Percentiles rank a stretch among this genome's conserved stretches.
Conservation (phyloP, 2,888 invertebrate species). For the Labia minor region DNA sequence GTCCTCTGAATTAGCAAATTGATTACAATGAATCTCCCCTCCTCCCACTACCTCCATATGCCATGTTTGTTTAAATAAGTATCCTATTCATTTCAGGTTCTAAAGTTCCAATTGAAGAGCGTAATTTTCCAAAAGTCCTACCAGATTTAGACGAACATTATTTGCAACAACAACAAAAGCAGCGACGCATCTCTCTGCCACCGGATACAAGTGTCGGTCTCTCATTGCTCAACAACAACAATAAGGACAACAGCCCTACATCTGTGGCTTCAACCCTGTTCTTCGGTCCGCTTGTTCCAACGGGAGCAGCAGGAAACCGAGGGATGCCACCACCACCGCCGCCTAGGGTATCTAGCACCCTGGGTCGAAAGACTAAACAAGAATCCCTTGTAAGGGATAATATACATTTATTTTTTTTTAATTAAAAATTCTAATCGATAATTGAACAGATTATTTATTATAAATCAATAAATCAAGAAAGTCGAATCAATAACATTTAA, state of each 20-base stretch:
- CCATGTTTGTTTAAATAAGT: too few relatives aligned
- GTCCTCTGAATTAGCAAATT: too few relatives aligned
- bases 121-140: constrained; percentile 75
- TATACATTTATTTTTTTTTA: too few relatives aligned
- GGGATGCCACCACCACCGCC: constrained; percentile 57
- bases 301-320: constrained; percentile 15
- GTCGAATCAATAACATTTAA: too few relatives aligned
- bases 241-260: constrained; percentile 26
- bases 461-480: too few relatives aligned
- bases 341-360: constrained; percentile 57
- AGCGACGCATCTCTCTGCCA: constrained; percentile 21
- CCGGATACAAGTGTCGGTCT: constrained; percentile 9
- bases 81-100: constrained; percentile 40
- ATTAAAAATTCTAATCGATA: too few relatives aligned
- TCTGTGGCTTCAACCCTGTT: constrained; percentile 24
- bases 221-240: constrained; percentile 27
- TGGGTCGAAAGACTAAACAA: constrained; percentile 43
- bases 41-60: too few relatives aligned
- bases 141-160: constrained; percentile 50
- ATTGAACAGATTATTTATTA: too few relatives aligned
- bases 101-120: constrained; percentile 46
- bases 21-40: too few relatives aligned
- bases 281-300: constrained; percentile 24
- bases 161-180: constrained; percentile 15
- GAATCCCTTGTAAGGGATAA: background rate